Evolutionary conservation across 2,888 invertebrate genomes (phyloP), one percentile per base, ranked within the genome.

Genomic region (Steromphala cineraria): DNA sequence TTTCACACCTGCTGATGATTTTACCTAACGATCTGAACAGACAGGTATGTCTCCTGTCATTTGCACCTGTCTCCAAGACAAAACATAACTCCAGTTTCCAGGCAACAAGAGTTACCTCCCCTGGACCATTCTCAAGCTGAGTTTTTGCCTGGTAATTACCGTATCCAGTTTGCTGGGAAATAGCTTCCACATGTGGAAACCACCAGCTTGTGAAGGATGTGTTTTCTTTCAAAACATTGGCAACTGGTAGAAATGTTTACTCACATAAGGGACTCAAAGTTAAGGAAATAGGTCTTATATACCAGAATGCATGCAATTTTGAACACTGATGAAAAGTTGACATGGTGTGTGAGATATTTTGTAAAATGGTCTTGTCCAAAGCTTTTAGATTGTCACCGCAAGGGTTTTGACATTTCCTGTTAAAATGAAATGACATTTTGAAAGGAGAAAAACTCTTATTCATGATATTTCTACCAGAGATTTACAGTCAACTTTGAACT

Each of bases 241-340:
- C 67, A 78, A 67, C 52, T 46, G 40, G 53, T 21, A 55, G 28
- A 46, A 55, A 77, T 77, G 52, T 77, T 77, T 77, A 77, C 36
- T 53, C 76, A 77, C 55, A 77, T 77, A 77, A 77, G 76, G 2
- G 31, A 55, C 21, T 77, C 76, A 77, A 77, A 55, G 76, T 55
- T 24, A 77, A 77, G 76, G 76, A 77, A 77, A 77, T 55, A 53
- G 56, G 53, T 31, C 31, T 56, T 77, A 77, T 77, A 77, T 53
- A 55, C 24, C n/a, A 77, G 76, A 77, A 53, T 77, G 76, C 53
- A 53, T 24, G 76, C 36, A 53, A 28, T 77, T 46, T 52, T 52
- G 75, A 46, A 40, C 52, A 8, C 21, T 75, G 75, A 52, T 75
- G 75, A 75, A 40, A 75, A 52, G 52, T 52, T 75, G 52, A 75